Evolutionary conservation across 2,113 vertebrate species (phyloP).

Genomic region (Cheilinus undulatus): DNA sequence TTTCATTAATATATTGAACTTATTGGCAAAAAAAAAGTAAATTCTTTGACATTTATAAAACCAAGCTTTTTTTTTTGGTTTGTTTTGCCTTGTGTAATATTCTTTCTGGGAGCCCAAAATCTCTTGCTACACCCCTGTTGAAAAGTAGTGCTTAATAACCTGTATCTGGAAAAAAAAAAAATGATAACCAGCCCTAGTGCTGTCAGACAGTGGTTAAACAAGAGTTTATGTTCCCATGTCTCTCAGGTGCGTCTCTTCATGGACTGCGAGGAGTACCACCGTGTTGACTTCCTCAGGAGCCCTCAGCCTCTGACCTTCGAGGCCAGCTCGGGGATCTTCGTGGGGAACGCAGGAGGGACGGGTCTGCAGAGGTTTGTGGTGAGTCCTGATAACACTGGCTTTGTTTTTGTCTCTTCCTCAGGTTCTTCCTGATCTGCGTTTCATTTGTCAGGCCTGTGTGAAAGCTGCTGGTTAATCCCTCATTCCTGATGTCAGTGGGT

Average conservation of each 20-base stretch:
- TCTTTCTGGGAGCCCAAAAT: no score
- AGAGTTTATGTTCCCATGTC: neutral
- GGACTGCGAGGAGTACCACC: slow-evolving; percentile 93
- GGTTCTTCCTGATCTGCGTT: neutral
- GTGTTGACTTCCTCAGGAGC: slow-evolving; percentile 84
- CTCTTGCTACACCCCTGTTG: no score
- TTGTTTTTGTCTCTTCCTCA: neutral
- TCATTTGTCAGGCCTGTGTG: neutral
- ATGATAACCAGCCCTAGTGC: no score
- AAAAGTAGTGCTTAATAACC: no score
- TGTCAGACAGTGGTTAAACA: neutral
- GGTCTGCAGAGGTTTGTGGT: slow-evolving; percentile 91
- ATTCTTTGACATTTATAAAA: no score
- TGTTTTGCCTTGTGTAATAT: no score
- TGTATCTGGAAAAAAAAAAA: no score
- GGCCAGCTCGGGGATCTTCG: slow-evolving; percentile 92
- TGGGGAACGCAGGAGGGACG: slow-evolving; percentile 92
- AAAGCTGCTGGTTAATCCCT: neutral
- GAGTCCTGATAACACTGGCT: slow-evolving; percentile 73
- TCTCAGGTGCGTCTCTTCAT: slow-evolving; percentile 85
- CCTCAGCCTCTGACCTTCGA: slow-evolving; percentile 86
- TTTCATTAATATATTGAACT: no score
- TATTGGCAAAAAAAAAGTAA: no score
- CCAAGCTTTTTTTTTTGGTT: no score
- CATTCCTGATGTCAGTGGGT: neutral